Conservation (phyloP, 2,797 vertebrate species). For the Enteromius radiatus region DNA sequence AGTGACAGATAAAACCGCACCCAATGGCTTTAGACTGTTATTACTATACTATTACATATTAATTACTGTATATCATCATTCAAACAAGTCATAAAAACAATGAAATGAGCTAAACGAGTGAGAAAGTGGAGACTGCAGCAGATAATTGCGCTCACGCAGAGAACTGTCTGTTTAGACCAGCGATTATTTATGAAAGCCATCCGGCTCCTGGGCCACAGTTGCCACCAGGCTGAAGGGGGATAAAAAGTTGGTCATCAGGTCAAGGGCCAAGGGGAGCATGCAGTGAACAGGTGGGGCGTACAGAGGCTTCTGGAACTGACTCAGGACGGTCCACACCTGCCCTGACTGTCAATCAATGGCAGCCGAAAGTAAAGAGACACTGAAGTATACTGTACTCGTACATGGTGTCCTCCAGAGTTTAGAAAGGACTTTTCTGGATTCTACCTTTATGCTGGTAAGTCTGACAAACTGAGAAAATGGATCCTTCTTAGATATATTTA, state of each 20-base stretch:
- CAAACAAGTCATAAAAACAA: constrained; percentile 34
- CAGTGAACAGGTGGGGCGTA: constrained; percentile 78
- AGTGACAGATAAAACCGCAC: background rate
- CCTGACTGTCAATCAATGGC: constrained; percentile 78
- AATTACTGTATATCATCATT: constrained; percentile 45
- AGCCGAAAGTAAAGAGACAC: constrained; percentile 14
- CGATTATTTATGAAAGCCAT: constrained; percentile 77
- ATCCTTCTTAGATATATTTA: constrained; percentile 1
- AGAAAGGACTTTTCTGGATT: constrained; percentile 12
- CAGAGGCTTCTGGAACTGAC: constrained; percentile 63
- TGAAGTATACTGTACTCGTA: constrained; percentile 25
- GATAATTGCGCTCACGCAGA: constrained; percentile 63
- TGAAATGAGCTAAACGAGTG: constrained; percentile 35
- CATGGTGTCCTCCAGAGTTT: background rate
- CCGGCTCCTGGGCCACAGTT: constrained; percentile 63
- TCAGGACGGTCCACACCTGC: constrained; percentile 78
- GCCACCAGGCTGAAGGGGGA: constrained; percentile 66
- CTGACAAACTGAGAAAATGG: constrained; percentile 4
- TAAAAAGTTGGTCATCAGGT: constrained; percentile 84
- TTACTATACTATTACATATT: constrained; percentile 35
- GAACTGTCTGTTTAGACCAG: constrained; percentile 64
- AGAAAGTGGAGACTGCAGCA: constrained; percentile 54
- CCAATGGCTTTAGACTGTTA: constrained; percentile 20
- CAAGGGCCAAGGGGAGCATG: constrained; percentile 74
- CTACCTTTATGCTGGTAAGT: background rate